phyloP scores from a whole-genome alignment of 2,113 vertebrate species.

The Albula goreensis region DNA sequence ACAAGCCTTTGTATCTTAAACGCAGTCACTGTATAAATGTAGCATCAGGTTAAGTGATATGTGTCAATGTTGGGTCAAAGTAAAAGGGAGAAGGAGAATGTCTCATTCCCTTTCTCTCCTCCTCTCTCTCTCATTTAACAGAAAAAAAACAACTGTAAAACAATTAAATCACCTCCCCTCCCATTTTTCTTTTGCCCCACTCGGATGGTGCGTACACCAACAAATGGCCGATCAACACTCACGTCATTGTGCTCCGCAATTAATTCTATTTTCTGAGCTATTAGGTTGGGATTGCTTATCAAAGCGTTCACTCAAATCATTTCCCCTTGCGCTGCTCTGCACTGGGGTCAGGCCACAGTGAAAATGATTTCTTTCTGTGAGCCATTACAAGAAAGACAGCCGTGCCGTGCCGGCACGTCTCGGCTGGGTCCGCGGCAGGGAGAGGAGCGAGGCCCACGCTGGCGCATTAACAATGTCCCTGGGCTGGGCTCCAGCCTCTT shows the following conservation, averaged over 20 bases:
- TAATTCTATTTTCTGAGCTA: slow-evolving; percentile 56
- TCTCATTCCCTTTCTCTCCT: neutral
- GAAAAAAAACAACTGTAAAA: neutral
- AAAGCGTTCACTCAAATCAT: slow-evolving; percentile 58
- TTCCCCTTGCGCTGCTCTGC: slow-evolving; percentile 45
- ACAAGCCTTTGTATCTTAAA: neutral
- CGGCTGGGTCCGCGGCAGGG: slow-evolving; percentile 44
- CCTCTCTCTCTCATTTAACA: neutral
- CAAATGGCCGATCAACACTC: slow-evolving; percentile 30
- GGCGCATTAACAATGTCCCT: slow-evolving; percentile 67
- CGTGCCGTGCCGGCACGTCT: slow-evolving; percentile 52
- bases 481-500: slow-evolving; percentile 50
- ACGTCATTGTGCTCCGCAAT: slow-evolving; percentile 47
- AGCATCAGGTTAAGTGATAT: neutral
- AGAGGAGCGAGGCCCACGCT: slow-evolving; percentile 45
- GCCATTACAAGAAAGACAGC: slow-evolving; percentile 56
- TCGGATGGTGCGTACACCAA: neutral
- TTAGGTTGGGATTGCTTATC: slow-evolving; percentile 58
- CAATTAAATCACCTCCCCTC: neutral
- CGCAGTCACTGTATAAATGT: neutral
- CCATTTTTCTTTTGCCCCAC: neutral
- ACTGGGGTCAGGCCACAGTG: slow-evolving; percentile 60
- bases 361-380: slow-evolving; percentile 44
- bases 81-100: neutral
- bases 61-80: neutral